Evolutionary conservation across 2,888 invertebrate genomes (phyloP).

Genomic region (Drosophila imparisetae): DNA sequence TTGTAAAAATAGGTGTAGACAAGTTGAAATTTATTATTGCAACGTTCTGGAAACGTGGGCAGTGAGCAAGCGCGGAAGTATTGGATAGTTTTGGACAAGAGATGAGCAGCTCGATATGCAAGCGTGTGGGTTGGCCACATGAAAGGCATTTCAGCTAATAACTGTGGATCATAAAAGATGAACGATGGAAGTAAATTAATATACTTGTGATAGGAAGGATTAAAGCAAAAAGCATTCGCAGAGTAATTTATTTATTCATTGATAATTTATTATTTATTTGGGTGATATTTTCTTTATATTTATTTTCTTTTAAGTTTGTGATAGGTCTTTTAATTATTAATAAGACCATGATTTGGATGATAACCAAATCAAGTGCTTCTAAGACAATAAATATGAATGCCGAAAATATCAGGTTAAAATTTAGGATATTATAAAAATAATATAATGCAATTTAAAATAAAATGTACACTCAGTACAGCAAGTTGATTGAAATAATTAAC

Average conservation of each 20-base stretch:
- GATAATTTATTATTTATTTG: not conserved
- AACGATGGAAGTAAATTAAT: not conserved
- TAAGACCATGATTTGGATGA: not conserved
- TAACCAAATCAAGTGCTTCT: not conserved
- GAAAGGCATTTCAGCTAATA: slow-evolving; percentile 34
- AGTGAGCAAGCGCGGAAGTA: slow-evolving; percentile 61
- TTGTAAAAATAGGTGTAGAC: slow-evolving; percentile 82
- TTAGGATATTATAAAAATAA: not conserved
- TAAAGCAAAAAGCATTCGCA: not conserved
- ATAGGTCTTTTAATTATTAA: no score
- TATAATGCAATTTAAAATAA: not conserved
- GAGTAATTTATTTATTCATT: not conserved
- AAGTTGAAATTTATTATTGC: slow-evolving; percentile 82
- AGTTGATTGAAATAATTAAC: not conserved
- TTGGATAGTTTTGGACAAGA: slow-evolving; percentile 55
- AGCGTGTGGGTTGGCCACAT: slow-evolving; percentile 38
- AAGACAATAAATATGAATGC: no score
- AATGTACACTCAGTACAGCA: not conserved
- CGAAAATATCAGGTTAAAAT: not conserved
- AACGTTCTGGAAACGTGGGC: slow-evolving; percentile 62
- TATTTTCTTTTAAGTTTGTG: no score
- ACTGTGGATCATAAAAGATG: slow-evolving; percentile 15
- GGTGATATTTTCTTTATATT: not conserved
- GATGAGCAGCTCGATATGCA: slow-evolving; percentile 47
- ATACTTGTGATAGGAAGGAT: not conserved